Percentiles rank a stretch among this genome's conserved stretches.
Evolutionary conservation across 2,888 invertebrate species (phyloP).

Genomic region (Frankliniella fusca): DNA sequence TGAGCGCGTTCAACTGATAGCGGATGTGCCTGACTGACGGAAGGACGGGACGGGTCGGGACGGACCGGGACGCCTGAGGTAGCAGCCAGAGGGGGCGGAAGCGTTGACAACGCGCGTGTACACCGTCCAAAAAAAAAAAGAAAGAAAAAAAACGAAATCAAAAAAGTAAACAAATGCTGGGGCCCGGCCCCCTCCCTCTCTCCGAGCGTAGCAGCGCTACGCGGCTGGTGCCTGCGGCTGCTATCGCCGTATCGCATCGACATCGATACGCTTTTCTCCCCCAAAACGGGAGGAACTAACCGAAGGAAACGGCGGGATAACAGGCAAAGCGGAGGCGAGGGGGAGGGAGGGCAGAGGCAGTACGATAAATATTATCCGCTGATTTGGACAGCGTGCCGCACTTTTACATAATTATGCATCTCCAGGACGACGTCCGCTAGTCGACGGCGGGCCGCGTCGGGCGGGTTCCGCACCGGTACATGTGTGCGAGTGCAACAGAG

Average conservation of each 20-base stretch:
- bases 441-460: neutral
- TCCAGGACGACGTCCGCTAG: slow-evolving; percentile 10
- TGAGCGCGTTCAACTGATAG: too few relatives aligned
- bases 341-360: neutral
- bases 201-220: slow-evolving; percentile 6
- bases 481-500: slow-evolving; percentile 22
- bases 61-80: too few relatives aligned
- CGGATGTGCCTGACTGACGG: too few relatives aligned
- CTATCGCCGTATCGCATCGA: slow-evolving; percentile 32
- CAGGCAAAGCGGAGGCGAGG: neutral
- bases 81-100: slow-evolving; percentile 39
- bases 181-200: slow-evolving; percentile 34
- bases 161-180: slow-evolving; percentile 29
- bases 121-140: slow-evolving; percentile 36
- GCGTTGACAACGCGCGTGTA: slow-evolving; percentile 42
- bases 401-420: slow-evolving; percentile 26
- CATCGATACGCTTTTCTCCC: slow-evolving; percentile 35
- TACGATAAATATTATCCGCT: slow-evolving; percentile 20
- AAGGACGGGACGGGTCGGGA: too few relatives aligned
- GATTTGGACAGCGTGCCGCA: slow-evolving; percentile 10
- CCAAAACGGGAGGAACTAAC: neutral
- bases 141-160: too few relatives aligned
- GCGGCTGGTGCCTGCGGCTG: neutral
- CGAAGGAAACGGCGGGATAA: neutral
- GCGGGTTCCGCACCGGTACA: slow-evolving; percentile 25